Conservation (phyloP, 2,888 invertebrate species). For the Creontiades dilutus region DNA sequence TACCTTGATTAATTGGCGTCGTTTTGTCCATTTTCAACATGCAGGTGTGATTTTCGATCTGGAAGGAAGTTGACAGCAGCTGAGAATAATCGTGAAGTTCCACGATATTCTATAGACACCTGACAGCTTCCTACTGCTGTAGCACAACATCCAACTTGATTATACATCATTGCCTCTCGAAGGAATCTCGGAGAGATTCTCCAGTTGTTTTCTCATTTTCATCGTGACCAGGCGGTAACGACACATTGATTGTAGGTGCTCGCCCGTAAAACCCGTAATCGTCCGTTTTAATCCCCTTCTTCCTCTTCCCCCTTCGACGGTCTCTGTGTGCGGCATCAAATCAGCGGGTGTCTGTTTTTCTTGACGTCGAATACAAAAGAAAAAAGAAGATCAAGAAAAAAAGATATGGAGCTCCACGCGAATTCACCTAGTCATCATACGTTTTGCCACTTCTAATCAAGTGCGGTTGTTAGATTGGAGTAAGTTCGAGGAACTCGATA, state of each 20-base stretch:
- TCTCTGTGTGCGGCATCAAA: neutral
- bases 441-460: neutral
- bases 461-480: neutral
- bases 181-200: neutral
- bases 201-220: neutral
- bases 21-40: too few relatives aligned
- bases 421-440: neutral
- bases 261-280: slow-evolving; percentile 15
- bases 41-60: too few relatives aligned
- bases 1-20: too few relatives aligned
- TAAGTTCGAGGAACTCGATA: too few relatives aligned
- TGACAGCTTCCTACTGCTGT: too few relatives aligned
- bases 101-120: too few relatives aligned
- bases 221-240: slow-evolving; percentile 11
- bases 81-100: too few relatives aligned
- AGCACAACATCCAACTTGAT: too few relatives aligned
- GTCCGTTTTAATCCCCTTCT: neutral
- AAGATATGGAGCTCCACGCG: neutral
- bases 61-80: too few relatives aligned
- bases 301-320: neutral
- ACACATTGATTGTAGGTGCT: slow-evolving; percentile 30
- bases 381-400: neutral
- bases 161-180: too few relatives aligned
- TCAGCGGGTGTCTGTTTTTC: slow-evolving; percentile 5
- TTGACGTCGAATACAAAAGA: neutral